phyloP scores from a whole-genome alignment of 2,888 invertebrate species.

The Drosophila pullipes region DNA sequence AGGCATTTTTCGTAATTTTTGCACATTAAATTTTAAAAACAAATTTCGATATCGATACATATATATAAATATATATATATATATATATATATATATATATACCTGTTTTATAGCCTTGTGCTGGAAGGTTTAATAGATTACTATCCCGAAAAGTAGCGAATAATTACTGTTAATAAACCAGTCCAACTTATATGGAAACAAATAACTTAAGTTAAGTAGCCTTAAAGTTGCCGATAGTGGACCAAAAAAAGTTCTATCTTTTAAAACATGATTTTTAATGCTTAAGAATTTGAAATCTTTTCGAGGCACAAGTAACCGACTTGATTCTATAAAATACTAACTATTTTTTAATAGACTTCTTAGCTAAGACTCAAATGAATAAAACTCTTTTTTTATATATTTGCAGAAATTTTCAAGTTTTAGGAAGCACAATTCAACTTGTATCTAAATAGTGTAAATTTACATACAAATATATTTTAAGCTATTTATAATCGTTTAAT shows the following conservation, averaged over 20 bases:
- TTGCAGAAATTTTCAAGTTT: not conserved
- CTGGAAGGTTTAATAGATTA: not conserved
- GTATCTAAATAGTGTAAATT: not conserved
- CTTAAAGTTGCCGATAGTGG: not conserved
- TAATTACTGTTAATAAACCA: not conserved
- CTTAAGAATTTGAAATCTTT: not conserved
- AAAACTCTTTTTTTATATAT: not conserved
- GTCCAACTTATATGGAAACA: not conserved
- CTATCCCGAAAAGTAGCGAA: not conserved
- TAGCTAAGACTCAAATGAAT: not conserved
- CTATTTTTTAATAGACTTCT: not conserved
- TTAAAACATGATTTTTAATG: not conserved
- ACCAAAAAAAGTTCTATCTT: not conserved
- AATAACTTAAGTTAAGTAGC: not conserved
- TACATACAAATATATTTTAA: not conserved
- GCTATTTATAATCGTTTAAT: not conserved
- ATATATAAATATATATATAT: too few species aligned
- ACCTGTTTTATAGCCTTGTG: not conserved
- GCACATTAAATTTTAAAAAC: not conserved
- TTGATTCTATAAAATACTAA: not conserved
- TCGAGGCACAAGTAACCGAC: too few species aligned
- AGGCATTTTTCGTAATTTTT: conserved; percentile 35
- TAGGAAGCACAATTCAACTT: too few species aligned
- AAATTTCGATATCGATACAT: not conserved
- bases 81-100: conserved; percentile 10